Conservation (phyloP, 2,113 vertebrate species). For the Ammodytes dubius region DNA sequence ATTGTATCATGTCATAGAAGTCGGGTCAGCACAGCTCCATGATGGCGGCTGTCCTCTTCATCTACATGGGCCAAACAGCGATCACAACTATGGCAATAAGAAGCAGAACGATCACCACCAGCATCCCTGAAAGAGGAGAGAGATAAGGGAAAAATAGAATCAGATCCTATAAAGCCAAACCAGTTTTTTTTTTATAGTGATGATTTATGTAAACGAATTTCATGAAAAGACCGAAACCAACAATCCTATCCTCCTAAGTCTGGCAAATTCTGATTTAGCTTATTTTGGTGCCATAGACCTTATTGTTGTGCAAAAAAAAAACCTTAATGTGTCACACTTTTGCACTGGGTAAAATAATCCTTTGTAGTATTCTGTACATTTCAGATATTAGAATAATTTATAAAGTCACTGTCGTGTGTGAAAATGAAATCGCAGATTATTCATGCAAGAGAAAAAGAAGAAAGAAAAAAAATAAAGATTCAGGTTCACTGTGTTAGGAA, state of each 20-base stretch:
- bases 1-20: background rate
- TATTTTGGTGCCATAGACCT: background rate
- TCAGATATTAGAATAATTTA: too few species aligned
- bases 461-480: too few species aligned
- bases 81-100: slow-evolving; percentile 86
- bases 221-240: background rate
- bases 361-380: background rate
- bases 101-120: slow-evolving; percentile 87
- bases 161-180: background rate
- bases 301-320: background rate
- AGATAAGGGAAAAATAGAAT: background rate
- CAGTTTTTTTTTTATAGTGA: background rate
- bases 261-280: background rate
- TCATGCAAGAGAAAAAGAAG: too few species aligned
- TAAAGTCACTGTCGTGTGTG: too few species aligned
- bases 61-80: slow-evolving; percentile 81
- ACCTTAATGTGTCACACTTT: background rate
- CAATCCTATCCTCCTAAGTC: background rate
- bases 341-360: background rate
- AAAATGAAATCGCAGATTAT: too few species aligned
- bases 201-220: background rate
- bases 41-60: slow-evolving; percentile 22
- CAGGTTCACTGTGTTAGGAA: too few species aligned
- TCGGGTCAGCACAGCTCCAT: background rate
- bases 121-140: slow-evolving; percentile 80